Evolutionary conservation across 2,113 vertebrate genomes (phyloP).

Genomic region (Zonotrichia leucophrys): DNA sequence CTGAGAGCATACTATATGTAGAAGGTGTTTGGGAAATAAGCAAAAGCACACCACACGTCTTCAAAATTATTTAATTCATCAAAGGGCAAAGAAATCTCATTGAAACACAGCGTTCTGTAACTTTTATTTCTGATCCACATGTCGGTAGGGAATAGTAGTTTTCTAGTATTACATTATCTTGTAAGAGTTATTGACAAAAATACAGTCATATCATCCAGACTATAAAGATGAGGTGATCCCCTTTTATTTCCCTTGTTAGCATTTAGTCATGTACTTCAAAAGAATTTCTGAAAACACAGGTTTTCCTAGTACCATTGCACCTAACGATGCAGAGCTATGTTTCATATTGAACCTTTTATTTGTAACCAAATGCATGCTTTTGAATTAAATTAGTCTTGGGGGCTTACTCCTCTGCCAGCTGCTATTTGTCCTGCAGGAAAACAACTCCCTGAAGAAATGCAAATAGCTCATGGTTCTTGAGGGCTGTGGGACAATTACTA

Average conservation of each 20-base stretch:
- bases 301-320: neutral
- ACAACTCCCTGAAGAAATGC: slow-evolving; percentile 61
- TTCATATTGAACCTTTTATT: slow-evolving; percentile 28
- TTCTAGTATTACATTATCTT: neutral
- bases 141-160: neutral
- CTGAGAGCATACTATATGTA: neutral
- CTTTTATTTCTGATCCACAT: neutral
- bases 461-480: slow-evolving; percentile 64
- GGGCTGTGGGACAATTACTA: slow-evolving; percentile 68
- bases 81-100: neutral
- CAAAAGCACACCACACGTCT: neutral
- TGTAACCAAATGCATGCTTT: slow-evolving; percentile 55
- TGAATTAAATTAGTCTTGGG: slow-evolving; percentile 64
- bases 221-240: neutral
- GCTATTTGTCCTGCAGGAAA: slow-evolving; percentile 71
- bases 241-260: neutral
- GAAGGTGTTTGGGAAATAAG: slow-evolving; percentile 6
- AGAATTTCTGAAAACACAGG: slow-evolving; percentile 14
- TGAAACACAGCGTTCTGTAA: neutral
- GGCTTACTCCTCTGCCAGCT: slow-evolving; percentile 55
- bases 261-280: slow-evolving; percentile 7
- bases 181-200: neutral
- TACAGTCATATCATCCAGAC: neutral
- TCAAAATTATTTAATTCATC: neutral
- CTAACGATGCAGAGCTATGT: slow-evolving; percentile 8